phyloP scores from a whole-genome alignment of 2,797 vertebrate species.

The Chrysolophus pictus region DNA sequence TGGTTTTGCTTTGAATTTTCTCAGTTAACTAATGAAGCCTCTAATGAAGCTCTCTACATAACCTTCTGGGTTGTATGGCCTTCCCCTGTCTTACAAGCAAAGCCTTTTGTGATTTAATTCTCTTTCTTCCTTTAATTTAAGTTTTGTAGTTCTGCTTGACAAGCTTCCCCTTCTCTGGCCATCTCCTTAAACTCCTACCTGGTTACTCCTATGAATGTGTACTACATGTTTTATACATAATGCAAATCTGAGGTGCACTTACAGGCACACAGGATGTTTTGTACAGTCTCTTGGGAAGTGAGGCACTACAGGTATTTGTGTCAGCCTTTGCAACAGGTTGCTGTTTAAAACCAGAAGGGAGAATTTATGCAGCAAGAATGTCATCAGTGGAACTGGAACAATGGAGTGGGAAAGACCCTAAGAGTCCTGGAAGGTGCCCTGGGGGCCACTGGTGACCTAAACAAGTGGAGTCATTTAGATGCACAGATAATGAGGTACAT shows the following conservation, averaged over 20 bases:
- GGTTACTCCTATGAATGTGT: not conserved
- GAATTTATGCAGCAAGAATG: not conserved
- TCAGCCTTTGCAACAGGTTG: not conserved
- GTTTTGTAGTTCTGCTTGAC: not conserved
- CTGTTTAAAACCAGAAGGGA: not conserved
- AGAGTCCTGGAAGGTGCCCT: not conserved
- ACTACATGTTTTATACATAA: not conserved
- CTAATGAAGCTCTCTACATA: not conserved
- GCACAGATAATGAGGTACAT: not conserved
- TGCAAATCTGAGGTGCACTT: not conserved
- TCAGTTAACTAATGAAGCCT: not conserved
- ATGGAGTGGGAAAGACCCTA: not conserved
- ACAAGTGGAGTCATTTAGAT: not conserved
- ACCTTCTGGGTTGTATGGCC: not conserved
- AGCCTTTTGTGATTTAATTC: not conserved
- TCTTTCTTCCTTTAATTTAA: not conserved
- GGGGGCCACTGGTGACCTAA: not conserved
- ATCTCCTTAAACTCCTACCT: not conserved
- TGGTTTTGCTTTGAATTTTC: slow-evolving; percentile 6
- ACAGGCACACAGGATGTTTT: not conserved
- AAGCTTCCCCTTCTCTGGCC: not conserved
- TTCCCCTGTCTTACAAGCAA: not conserved
- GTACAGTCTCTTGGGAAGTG: not conserved
- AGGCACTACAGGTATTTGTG: not conserved
- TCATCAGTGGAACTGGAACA: not conserved